phyloP scores from a whole-genome alignment of 2,113 vertebrate genomes.

The Lophius piscatorius region DNA sequence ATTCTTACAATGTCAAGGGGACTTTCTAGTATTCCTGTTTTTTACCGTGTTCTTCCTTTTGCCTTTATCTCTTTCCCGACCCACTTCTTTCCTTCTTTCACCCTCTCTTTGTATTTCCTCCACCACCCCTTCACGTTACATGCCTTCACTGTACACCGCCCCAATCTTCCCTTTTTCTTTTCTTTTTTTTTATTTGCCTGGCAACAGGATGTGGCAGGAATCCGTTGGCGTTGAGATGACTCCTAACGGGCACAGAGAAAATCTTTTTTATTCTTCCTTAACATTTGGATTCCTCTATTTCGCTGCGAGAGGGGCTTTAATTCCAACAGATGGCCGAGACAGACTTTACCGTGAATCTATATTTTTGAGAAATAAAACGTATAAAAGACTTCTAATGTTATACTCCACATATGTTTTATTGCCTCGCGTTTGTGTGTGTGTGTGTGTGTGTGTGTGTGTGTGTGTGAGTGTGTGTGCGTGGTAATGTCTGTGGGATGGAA shows the following conservation, averaged over 20 bases:
- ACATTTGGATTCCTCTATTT: constrained; percentile 61
- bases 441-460: constrained; percentile 12
- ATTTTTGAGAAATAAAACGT: constrained; percentile 40
- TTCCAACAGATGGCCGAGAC: constrained; percentile 80
- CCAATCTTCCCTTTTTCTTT: constrained; percentile 30
- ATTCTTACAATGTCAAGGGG: too few species aligned
- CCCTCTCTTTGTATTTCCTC: constrained; percentile 8
- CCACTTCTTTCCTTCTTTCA: constrained; percentile 21
- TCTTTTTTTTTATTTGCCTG: constrained; percentile 59
- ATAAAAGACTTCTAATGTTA: constrained; percentile 55
- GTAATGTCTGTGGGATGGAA: constrained; percentile 59
- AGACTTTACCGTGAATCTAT: constrained; percentile 72
- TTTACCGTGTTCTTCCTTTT: constrained; percentile 28
- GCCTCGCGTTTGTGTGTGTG: constrained; percentile 30
- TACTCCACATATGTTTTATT: constrained; percentile 72
- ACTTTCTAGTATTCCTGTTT: neutral
- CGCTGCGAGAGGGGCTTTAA: constrained; percentile 46
- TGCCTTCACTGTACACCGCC: too few species aligned
- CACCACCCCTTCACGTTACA: too few species aligned
- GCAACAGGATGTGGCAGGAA: constrained; percentile 70
- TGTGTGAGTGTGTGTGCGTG: constrained; percentile 25
- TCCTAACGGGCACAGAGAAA: constrained; percentile 62
- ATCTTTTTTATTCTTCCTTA: constrained; percentile 79
- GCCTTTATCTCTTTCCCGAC: constrained; percentile 46
- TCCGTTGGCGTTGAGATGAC: constrained; percentile 58